Conservation (phyloP, 2,888 invertebrate genomes). For the Hecatera dysodea region DNA sequence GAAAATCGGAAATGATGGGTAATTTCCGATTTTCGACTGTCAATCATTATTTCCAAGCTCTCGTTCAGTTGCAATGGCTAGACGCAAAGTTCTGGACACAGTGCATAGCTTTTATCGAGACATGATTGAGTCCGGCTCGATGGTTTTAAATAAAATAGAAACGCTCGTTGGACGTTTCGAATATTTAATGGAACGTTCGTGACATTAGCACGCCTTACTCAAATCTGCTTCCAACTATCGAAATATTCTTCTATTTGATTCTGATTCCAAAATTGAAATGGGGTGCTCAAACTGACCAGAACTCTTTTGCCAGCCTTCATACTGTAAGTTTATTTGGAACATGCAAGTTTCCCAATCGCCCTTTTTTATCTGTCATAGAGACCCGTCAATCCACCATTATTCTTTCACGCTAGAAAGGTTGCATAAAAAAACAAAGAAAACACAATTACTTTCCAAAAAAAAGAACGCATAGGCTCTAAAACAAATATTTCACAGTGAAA, state of each 20-base stretch:
- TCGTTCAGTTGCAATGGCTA: too few species aligned
- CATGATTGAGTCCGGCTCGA: background rate
- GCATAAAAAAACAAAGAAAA: constrained; percentile 18
- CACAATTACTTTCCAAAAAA: constrained; percentile 23
- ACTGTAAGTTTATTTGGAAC: background rate
- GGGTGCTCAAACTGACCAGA: too few species aligned
- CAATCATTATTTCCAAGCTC: background rate
- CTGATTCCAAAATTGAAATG: too few species aligned
- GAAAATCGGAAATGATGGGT: too few species aligned
- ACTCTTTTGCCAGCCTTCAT: too few species aligned
- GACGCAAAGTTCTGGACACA: background rate
- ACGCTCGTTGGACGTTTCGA: background rate
- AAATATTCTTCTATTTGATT: background rate
- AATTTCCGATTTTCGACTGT: background rate
- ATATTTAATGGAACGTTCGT: too few species aligned
- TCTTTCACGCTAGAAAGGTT: background rate
- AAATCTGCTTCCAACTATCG: background rate
- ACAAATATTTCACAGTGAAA: constrained; percentile 67
- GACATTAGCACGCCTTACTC: background rate
- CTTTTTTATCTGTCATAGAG: background rate
- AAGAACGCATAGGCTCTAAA: constrained; percentile 53
- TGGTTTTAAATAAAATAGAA: background rate
- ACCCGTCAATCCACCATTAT: background rate
- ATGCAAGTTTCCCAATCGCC: background rate
- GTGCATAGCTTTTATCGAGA: background rate